Percentiles rank a stretch among this genome's conserved stretches.
phyloP scores from a whole-genome alignment of 2,888 invertebrate genomes.

The Strigamia maritima region DNA sequence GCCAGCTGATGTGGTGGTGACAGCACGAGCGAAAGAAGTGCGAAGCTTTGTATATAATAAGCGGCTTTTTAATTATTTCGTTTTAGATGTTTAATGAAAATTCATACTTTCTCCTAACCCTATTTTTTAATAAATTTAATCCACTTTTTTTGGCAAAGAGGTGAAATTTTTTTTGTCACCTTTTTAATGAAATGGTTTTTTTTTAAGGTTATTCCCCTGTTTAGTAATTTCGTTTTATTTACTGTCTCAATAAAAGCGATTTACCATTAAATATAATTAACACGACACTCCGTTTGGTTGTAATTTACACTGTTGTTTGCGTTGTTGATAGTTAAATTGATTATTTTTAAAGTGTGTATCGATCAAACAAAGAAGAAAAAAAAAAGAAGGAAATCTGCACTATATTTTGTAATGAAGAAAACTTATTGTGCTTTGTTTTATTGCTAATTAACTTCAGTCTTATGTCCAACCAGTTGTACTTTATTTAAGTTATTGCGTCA shows the following conservation, averaged over 20 bases:
- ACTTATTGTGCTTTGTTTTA: neutral
- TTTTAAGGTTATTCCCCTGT: no score
- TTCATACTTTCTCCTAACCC: neutral
- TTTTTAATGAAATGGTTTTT: no score
- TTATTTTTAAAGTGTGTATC: no score
- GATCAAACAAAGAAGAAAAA: no score
- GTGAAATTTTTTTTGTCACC: neutral
- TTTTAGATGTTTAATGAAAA: slow-evolving; percentile 7
- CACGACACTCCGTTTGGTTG: no score
- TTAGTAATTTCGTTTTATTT: no score
- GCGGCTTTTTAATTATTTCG: slow-evolving; percentile 16
- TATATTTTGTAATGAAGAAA: neutral
- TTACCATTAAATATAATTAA: no score
- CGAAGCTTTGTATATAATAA: slow-evolving; percentile 13
- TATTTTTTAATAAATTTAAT: neutral
- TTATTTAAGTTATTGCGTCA: neutral
- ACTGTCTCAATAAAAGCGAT: no score
- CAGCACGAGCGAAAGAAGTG: slow-evolving; percentile 15
- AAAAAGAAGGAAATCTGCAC: neutral
- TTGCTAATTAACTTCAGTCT: neutral
- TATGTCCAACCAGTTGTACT: neutral
- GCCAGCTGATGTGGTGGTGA: slow-evolving; percentile 23
- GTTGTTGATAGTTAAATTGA: no score
- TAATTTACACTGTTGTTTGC: no score
- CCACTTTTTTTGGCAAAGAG: neutral